phyloP scores from a whole-genome alignment of 1,140 invertebrate species.

The Eueides isabella region DNA sequence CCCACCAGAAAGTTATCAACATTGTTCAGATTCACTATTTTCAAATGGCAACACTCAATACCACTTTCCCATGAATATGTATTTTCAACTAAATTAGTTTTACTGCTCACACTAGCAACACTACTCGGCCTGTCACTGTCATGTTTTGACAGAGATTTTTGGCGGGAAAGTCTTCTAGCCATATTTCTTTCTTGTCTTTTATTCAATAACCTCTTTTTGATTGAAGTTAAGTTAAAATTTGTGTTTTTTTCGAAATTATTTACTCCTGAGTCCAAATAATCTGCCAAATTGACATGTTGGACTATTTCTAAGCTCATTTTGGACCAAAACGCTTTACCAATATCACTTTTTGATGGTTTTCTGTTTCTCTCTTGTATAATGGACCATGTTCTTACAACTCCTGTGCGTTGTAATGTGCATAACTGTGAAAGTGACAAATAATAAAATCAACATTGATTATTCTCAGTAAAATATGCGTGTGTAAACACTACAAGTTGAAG shows the following conservation, averaged over 20 bases:
- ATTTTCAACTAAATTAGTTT: slow-evolving; percentile 37
- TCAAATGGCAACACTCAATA: slow-evolving; percentile 59
- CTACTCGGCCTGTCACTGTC: slow-evolving; percentile 55
- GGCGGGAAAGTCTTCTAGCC: slow-evolving; percentile 44
- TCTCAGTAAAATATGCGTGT: no score
- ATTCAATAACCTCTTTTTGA: slow-evolving; percentile 57
- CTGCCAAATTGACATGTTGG: slow-evolving; percentile 56
- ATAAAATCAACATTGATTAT: background rate
- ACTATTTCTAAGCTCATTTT: slow-evolving; percentile 66
- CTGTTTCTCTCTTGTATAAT: slow-evolving; percentile 66
- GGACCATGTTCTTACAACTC: slow-evolving; percentile 69
- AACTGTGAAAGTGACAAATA: slow-evolving; percentile 53
- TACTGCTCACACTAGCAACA: slow-evolving; percentile 57
- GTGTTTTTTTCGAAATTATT: slow-evolving; percentile 33
- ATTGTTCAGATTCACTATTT: slow-evolving; percentile 56
- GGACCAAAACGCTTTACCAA: slow-evolving; percentile 72
- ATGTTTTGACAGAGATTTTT: slow-evolving; percentile 44
- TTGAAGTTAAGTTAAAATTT: slow-evolving; percentile 62
- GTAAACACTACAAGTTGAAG: no score
- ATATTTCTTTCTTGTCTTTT: slow-evolving; percentile 54
- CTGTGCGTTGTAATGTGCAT: slow-evolving; percentile 63
- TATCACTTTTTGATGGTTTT: slow-evolving; percentile 39
- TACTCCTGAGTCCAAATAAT: slow-evolving; percentile 46
- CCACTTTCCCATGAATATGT: slow-evolving; percentile 51
- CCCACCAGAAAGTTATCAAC: slow-evolving; percentile 60